Percentiles rank a stretch among this genome's conserved stretches.
Conservation (phyloP, 2,797 vertebrate species). For the Emys orbicularis region DNA sequence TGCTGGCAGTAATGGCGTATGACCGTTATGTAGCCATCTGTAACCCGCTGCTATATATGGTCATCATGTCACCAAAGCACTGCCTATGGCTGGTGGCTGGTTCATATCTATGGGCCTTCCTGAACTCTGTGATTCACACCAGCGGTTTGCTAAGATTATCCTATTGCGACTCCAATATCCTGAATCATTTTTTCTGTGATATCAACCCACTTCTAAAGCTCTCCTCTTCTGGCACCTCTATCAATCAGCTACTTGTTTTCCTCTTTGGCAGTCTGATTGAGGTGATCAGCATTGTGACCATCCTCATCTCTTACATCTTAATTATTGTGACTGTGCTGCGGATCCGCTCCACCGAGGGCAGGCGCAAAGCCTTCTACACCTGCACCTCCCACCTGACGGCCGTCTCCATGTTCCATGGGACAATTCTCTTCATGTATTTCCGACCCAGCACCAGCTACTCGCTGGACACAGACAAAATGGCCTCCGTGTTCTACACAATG, state of each 20-base stretch:
- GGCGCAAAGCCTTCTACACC: not conserved
- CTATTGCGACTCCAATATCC: not conserved
- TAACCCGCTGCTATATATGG: not conserved
- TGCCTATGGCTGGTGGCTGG: not conserved
- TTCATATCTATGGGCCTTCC: not conserved
- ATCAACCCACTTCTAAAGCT: not conserved
- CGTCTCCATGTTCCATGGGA: too few species aligned
- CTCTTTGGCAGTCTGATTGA: not conserved
- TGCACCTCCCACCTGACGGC: too few species aligned
- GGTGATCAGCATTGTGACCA: not conserved
- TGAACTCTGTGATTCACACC: not conserved
- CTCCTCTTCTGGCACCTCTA: not conserved
- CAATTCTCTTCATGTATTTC: too few species aligned
- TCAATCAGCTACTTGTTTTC: not conserved
- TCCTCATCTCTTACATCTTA: not conserved
- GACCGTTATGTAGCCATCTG: constrained; percentile 8
- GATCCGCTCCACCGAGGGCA: not conserved
- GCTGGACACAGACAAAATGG: too few species aligned
- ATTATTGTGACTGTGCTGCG: not conserved
- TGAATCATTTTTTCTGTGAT: not conserved
- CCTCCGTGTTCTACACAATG: too few species aligned
- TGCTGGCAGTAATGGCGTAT: constrained; percentile 15
- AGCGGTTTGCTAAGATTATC: not conserved
- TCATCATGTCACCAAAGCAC: not conserved
- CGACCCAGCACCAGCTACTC: too few species aligned